Base-by-base conservation (phyloP, 30 jellyfish, hydroid and myxozoan genomes). In the Turritopsis dohrnii region DNA sequence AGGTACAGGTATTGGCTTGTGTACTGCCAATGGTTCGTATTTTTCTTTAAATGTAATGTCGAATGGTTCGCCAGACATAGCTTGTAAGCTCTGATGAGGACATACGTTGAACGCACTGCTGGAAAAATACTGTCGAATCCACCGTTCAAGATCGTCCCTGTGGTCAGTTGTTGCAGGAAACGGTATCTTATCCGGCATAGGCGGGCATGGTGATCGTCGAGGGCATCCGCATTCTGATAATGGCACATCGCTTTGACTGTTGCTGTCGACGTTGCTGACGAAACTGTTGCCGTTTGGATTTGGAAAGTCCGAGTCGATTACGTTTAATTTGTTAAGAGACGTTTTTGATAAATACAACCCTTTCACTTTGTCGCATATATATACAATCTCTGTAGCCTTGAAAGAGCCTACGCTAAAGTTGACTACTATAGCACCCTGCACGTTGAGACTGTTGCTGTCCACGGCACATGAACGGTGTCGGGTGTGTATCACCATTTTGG, bases 281-380 rank as follows among this genome's bases (percentile, higher is more conserved):
- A n/a, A n/a, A n/a, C n/a, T n/a, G n/a, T n/a, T n/a, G n/a, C n/a
- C n/a, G n/a, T n/a, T n/a, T n/a, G n/a, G n/a, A n/a, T 54, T 54
- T 17, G 72, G 72, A 54, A 54, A 54, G 23, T 54, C n/a, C n/a
- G 17, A 23, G 27, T 29, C 72, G 8, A 79, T 19, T 84, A 79
- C 52, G 19, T 79, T 18, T 29, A 79, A 52, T 30, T 79, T 23
- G 21, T 79, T 79, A 18, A 79, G 84, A 8, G 86, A 27, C 16
- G 84, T 53, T 53, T 79, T n/a, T 31, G 86, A 79, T 9, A 79
- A 84, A 53, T 29, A 79, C 84, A 79, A 29, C n/a, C 86, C 86
- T 19, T 29, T 79, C 23, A 79, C 84, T 16, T 79, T 41, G 30
- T 53, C 81, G 52, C 81, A 79, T 79, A 79, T 29, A 53, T 79